These are phyloP conservation scores for Belonocnema kinseyi DNA, from an alignment of 1,140 invertebrate genomes.

Conservation along the genomic window DNA sequence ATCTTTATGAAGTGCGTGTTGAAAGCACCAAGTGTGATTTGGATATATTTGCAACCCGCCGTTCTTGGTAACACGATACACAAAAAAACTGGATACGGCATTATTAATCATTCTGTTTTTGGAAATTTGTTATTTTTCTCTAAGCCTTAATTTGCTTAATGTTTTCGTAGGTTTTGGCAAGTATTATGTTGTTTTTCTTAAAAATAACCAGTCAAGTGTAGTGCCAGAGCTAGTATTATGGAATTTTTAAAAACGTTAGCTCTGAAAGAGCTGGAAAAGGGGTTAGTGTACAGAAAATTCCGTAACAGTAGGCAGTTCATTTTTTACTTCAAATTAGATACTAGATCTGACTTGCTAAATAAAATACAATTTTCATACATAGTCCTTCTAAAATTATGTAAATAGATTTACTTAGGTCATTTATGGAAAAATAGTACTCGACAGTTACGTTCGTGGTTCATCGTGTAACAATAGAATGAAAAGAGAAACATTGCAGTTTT, in stretches of 20 bases:
- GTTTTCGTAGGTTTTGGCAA: too few species aligned
- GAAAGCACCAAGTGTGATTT: slow-evolving; percentile 23
- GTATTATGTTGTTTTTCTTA: too few species aligned
- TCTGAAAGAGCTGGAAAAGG: too few species aligned
- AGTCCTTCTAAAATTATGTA: neutral
- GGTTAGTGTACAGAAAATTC: too few species aligned
- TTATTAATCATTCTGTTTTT: neutral
- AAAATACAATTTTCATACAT: too few species aligned
- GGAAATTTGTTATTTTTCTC: neutral
- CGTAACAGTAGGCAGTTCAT: too few species aligned
- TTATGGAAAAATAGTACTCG: neutral
- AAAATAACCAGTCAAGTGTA: too few species aligned
- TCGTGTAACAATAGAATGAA: slow-evolving; percentile 28
- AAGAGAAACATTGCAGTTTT: slow-evolving; percentile 23
- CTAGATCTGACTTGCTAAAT: too few species aligned
- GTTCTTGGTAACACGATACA: neutral
- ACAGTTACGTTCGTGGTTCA: neutral
- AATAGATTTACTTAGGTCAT: neutral
- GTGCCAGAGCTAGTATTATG: too few species aligned
- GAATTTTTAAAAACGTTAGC: too few species aligned
- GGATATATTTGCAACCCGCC: slow-evolving; percentile 12
- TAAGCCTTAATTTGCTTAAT: too few species aligned
- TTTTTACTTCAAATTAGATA: too few species aligned
- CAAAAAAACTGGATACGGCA: slow-evolving; percentile 7
- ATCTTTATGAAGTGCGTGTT: slow-evolving; percentile 28